Evolutionary conservation across 2,888 invertebrate species (phyloP).

Genomic region (Gerris lacustris): DNA sequence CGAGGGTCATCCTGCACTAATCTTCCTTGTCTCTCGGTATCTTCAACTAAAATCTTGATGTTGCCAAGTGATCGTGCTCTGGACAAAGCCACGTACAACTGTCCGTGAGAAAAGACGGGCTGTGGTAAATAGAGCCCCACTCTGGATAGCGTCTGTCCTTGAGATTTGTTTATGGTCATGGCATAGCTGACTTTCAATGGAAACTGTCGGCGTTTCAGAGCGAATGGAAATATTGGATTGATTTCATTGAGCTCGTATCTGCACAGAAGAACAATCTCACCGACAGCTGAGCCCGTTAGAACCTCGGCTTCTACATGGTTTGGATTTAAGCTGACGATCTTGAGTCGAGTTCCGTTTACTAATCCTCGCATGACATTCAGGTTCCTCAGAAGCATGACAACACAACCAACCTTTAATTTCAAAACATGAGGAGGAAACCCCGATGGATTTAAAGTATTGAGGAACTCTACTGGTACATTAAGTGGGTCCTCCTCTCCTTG

Average conservation of each 20-base stretch:
- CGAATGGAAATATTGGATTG: conserved; percentile 10
- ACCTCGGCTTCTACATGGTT: conserved; percentile 19
- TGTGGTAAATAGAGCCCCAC: conserved; percentile 23
- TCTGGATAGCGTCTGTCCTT: conserved; percentile 22
- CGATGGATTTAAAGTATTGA: conserved; percentile 26
- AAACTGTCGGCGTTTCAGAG: neutral
- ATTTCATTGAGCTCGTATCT: conserved; percentile 19
- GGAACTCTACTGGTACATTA: conserved; percentile 25
- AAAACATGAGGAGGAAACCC: conserved; percentile 29
- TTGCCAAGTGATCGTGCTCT: neutral
- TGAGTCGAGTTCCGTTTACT: conserved; percentile 26
- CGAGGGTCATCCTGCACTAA: too few relatives aligned
- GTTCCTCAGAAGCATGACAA: conserved; percentile 28
- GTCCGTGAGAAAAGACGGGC: conserved; percentile 27
- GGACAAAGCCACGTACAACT: conserved; percentile 26
- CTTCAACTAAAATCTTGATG: too few relatives aligned
- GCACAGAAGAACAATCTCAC: conserved; percentile 22
- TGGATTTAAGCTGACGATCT: conserved; percentile 8
- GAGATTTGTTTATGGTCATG: conserved; percentile 22
- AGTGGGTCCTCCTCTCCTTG: conserved; percentile 6
- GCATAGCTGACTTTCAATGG: neutral
- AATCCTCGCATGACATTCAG: conserved; percentile 21
- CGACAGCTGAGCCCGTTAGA: conserved; percentile 17
- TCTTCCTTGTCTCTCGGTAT: too few relatives aligned
- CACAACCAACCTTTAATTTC: conserved; percentile 27